A percentile compares a stretch with the other conserved stretches of the same genome.
These are phyloP conservation scores for Ochropleura leucogaster DNA, from an alignment of 2,888 invertebrate species.

Conservation along the genomic window DNA sequence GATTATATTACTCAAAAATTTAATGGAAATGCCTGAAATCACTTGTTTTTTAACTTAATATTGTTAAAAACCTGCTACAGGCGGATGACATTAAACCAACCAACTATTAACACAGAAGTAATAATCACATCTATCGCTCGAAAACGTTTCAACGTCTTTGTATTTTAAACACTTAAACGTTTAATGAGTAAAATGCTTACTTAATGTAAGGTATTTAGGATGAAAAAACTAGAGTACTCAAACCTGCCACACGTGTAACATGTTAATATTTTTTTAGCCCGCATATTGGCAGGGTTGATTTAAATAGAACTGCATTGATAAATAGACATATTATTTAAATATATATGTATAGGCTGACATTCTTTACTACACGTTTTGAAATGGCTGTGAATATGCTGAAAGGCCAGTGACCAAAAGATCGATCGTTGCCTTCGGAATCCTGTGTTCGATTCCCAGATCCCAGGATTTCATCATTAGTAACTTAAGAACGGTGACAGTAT, in stretches of 20 bases:
- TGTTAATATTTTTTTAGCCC: constrained; percentile 5
- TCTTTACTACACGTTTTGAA: neutral
- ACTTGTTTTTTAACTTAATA: too few relatives aligned
- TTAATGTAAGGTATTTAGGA: neutral
- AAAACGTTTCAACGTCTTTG: neutral
- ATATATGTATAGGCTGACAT: neutral
- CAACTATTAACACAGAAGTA: too few relatives aligned
- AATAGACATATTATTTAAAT: constrained; percentile 5
- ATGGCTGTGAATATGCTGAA: too few relatives aligned
- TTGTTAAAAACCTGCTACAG: too few relatives aligned
- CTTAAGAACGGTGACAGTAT: too few relatives aligned
- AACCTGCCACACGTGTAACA: neutral
- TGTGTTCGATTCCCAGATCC: neutral
- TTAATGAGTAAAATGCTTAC: neutral
- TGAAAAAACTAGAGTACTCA: neutral
- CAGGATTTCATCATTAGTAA: too few relatives aligned
- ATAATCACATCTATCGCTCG: too few relatives aligned
- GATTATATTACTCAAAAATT: too few relatives aligned
- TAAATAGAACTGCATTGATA: constrained; percentile 21
- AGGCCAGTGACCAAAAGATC: neutral
- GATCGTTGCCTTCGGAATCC: neutral
- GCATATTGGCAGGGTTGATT: constrained; percentile 3
- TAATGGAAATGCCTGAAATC: too few relatives aligned
- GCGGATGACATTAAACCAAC: too few relatives aligned
- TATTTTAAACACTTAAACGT: neutral